phyloP scores from a whole-genome alignment of 1,140 invertebrate genomes.

The Papilio dardanus region DNA sequence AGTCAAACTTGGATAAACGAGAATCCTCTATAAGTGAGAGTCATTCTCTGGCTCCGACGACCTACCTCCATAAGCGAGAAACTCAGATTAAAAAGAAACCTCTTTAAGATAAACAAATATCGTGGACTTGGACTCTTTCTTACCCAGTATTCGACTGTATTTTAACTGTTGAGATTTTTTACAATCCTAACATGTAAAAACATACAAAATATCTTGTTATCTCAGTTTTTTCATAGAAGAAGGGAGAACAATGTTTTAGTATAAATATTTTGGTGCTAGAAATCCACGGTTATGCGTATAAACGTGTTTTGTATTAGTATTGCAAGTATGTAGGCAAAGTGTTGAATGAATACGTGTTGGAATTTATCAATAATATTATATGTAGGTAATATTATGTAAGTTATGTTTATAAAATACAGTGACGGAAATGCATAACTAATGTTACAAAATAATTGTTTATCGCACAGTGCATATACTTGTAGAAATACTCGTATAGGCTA shows the following conservation, averaged over 20 bases:
- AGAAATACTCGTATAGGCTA: neutral
- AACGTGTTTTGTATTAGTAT: neutral
- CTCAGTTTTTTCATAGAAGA: neutral
- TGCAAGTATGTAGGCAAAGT: neutral
- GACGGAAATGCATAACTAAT: neutral
- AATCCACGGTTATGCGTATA: neutral
- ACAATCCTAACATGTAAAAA: too few species aligned
- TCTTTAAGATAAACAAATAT: too few species aligned
- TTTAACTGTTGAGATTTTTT: too few species aligned
- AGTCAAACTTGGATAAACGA: too few species aligned
- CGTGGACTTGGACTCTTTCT: too few species aligned
- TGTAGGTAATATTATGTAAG: neutral
- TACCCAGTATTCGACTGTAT: too few species aligned
- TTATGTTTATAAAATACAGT: neutral
- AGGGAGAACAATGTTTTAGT: neutral
- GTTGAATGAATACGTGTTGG: neutral
- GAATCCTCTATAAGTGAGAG: too few species aligned
- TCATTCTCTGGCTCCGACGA: too few species aligned
- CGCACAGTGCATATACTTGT: neutral
- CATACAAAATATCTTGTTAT: neutral
- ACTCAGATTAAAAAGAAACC: too few species aligned
- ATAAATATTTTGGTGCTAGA: neutral
- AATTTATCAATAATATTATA: neutral
- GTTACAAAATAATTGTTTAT: neutral
- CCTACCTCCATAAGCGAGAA: too few species aligned